These are phyloP conservation scores for Hydrophis major DNA, from an alignment of 2,797 vertebrate species.

Conservation along the genomic window DNA sequence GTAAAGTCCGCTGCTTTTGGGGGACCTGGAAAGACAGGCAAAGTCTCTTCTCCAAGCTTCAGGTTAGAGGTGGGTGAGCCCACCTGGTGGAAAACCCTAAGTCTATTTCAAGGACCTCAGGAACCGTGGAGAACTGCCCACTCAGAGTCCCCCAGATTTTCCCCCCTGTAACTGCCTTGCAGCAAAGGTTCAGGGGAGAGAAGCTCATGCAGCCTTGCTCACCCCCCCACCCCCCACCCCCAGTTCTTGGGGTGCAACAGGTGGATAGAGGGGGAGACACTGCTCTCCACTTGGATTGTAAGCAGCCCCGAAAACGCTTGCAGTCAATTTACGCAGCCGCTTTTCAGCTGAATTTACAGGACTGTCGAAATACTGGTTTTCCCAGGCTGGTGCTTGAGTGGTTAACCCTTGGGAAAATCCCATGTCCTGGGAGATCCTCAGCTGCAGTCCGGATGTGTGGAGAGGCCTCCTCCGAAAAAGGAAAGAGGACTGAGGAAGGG, in stretches of 20 bases:
- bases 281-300: background rate
- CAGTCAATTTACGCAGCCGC: background rate
- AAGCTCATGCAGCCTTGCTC: background rate
- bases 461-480: background rate
- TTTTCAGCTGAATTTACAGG: background rate
- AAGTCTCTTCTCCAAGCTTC: background rate
- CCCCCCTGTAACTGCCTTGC: background rate
- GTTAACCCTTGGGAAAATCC: background rate
- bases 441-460: background rate
- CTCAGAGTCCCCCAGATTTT: background rate
- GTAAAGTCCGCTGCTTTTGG: background rate
- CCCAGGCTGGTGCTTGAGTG: background rate
- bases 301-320: background rate
- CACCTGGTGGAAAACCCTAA: background rate
- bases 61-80: background rate
- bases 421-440: background rate
- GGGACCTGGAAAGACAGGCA: no score
- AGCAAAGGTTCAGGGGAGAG: background rate
- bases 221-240: background rate
- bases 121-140: background rate
- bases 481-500: background rate
- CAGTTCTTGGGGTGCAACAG: background rate
- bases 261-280: fast-evolving
- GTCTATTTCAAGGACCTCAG: background rate
- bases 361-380: background rate